These are phyloP conservation scores for Nothobranchius kuhntae DNA, from an alignment of 2,113 vertebrate species.

Conservation along the genomic window DNA sequence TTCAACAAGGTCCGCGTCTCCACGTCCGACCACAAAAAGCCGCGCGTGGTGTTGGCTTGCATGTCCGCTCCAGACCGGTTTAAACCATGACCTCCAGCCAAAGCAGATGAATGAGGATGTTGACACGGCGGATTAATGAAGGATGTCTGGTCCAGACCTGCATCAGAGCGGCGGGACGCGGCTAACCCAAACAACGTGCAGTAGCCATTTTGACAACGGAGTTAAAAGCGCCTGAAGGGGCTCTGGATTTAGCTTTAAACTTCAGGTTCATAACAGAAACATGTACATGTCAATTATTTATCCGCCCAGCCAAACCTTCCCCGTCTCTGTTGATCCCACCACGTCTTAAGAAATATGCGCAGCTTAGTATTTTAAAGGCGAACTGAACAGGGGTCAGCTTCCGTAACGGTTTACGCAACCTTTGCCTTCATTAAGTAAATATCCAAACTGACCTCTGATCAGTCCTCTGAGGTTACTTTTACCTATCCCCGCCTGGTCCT, in stretches of 20 bases:
- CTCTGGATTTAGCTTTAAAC: neutral
- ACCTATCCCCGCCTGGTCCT: slow-evolving; percentile 33
- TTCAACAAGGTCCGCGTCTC: slow-evolving; percentile 88
- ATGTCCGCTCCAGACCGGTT: slow-evolving; percentile 59
- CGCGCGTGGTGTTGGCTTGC: slow-evolving; percentile 85
- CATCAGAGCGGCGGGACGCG: slow-evolving; percentile 40
- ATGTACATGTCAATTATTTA: slow-evolving; percentile 25
- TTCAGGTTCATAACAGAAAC: slow-evolving; percentile 20
- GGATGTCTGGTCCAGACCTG: slow-evolving; percentile 39
- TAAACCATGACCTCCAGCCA: slow-evolving; percentile 6
- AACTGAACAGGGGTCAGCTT: slow-evolving; percentile 54
- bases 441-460: slow-evolving; percentile 70
- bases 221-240: neutral
- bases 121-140: slow-evolving; percentile 58
- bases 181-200: slow-evolving; percentile 24
- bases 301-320: slow-evolving; percentile 29
- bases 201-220: neutral
- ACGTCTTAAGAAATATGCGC: slow-evolving; percentile 51
- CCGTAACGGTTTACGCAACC: neutral
- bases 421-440: neutral
- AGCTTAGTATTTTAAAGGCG: slow-evolving; percentile 2
- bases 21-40: slow-evolving; percentile 89
- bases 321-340: slow-evolving; percentile 39
- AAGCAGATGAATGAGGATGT: slow-evolving; percentile 14
- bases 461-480: slow-evolving; percentile 45